phyloP scores from a whole-genome alignment of 30 jellyfish, hydroid and myxozoan genomes.

The Hydractinia echinata region DNA sequence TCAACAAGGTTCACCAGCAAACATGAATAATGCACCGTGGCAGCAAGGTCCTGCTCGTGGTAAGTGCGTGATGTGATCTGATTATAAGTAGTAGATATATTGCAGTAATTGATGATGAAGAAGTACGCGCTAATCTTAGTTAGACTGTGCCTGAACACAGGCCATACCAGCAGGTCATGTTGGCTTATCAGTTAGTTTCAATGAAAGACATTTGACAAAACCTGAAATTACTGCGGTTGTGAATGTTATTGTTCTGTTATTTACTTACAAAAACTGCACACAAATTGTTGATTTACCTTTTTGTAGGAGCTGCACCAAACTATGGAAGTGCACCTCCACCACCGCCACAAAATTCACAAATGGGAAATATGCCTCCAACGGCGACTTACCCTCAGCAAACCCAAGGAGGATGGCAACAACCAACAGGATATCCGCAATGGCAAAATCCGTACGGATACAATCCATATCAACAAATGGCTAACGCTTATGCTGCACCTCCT shows the following conservation, averaged over 20 bases:
- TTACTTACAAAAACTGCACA: neutral
- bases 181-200: neutral
- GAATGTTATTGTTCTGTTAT: neutral
- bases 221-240: neutral
- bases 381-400: conserved; percentile 10
- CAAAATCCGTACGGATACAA: conserved; percentile 14
- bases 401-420: conserved; percentile 22
- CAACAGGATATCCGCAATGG: conserved; percentile 25
- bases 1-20: conserved; percentile 19
- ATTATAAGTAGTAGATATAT: neutral
- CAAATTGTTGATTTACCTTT: neutral
- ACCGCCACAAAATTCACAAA: conserved; percentile 9
- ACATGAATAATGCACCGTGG: conserved; percentile 23
- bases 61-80: neutral
- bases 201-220: conserved; percentile 7
- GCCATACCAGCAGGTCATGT: neutral
- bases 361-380: neutral
- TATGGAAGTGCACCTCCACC: conserved; percentile 22
- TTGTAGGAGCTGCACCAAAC: conserved; percentile 13
- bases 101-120: neutral
- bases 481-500: conserved; percentile 35
- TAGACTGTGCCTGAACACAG: neutral
- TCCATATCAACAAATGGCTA: conserved; percentile 36
- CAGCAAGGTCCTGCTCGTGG: conserved; percentile 40
- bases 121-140: conserved; percentile 14